Percentiles rank a stretch among this genome's conserved stretches.
phyloP scores from a whole-genome alignment of 53 echinoderm and acorn worm genomes.

The Echinometra lucunter region DNA sequence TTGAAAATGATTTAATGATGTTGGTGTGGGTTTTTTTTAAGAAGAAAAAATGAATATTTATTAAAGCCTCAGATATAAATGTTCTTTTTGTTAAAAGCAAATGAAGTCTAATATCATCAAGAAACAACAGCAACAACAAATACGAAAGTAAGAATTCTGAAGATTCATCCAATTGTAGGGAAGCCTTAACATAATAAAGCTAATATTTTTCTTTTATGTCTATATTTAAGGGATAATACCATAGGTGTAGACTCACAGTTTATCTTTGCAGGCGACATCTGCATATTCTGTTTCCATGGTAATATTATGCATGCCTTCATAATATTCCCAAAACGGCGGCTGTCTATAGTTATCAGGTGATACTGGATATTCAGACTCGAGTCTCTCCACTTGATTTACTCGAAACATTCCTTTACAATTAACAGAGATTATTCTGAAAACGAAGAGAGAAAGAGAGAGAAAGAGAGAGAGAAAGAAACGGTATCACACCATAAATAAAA shows the following conservation, averaged over 20 bases:
- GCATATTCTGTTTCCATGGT: constrained; percentile 92
- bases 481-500: neutral
- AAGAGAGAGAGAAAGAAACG: neutral
- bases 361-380: constrained; percentile 77
- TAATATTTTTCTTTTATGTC: neutral
- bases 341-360: constrained; percentile 72
- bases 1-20: too few species aligned
- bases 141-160: too few species aligned
- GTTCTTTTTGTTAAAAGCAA: too few species aligned
- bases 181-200: too few species aligned
- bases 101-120: too few species aligned
- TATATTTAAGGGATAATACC: neutral
- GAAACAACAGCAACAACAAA: too few species aligned
- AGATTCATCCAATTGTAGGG: too few species aligned
- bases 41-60: too few species aligned
- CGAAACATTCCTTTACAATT: constrained; percentile 82
- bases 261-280: constrained; percentile 90
- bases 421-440: constrained; percentile 80
- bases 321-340: constrained; percentile 88
- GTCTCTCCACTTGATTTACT: constrained; percentile 86
- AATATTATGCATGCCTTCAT: constrained; percentile 76
- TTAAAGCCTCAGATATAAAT: too few species aligned
- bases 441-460: neutral
- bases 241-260: constrained; percentile 73
- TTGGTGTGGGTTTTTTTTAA: too few species aligned